phyloP scores from a whole-genome alignment of 2,888 invertebrate genomes.

The Masnerella sp. region DNA sequence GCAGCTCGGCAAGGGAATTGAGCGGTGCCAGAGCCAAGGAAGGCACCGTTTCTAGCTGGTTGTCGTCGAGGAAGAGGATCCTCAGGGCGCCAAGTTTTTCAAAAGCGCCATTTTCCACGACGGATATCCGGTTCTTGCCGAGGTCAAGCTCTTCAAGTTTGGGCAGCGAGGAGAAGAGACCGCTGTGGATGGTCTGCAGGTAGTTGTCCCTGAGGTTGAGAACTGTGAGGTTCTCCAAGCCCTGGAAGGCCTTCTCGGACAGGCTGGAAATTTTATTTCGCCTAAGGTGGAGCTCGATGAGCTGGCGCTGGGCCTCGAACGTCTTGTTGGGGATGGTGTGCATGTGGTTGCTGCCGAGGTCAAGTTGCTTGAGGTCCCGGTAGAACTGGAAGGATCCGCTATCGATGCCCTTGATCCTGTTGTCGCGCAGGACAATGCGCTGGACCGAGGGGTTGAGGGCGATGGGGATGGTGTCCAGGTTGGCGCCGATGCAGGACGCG shows the following conservation, averaged over 20 bases:
- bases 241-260: slow-evolving; percentile 88
- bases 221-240: slow-evolving; percentile 87
- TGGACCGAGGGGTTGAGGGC: slow-evolving; percentile 94
- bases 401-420: slow-evolving; percentile 92
- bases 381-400: slow-evolving; percentile 92
- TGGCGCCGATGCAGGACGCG: slow-evolving; percentile 91
- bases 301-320: slow-evolving; percentile 88
- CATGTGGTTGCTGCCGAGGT: slow-evolving; percentile 90
- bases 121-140: slow-evolving; percentile 90
- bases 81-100: slow-evolving; percentile 86
- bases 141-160: slow-evolving; percentile 91
- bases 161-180: slow-evolving; percentile 85
- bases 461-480: slow-evolving; percentile 92
- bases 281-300: slow-evolving; percentile 89
- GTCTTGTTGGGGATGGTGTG: slow-evolving; percentile 89
- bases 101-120: slow-evolving; percentile 87
- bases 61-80: slow-evolving; percentile 90
- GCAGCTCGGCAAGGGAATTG: slow-evolving; percentile 89
- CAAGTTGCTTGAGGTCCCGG: slow-evolving; percentile 89
- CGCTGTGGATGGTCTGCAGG: slow-evolving; percentile 86
- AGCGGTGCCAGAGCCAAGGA: slow-evolving; percentile 85
- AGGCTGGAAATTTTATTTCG: slow-evolving; percentile 91
- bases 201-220: slow-evolving; percentile 90
- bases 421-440: slow-evolving; percentile 89
- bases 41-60: slow-evolving; percentile 87